Evolutionary conservation across 2,888 invertebrate genomes (phyloP).

Genomic region (Spatulosminthurus flaviceps): DNA sequence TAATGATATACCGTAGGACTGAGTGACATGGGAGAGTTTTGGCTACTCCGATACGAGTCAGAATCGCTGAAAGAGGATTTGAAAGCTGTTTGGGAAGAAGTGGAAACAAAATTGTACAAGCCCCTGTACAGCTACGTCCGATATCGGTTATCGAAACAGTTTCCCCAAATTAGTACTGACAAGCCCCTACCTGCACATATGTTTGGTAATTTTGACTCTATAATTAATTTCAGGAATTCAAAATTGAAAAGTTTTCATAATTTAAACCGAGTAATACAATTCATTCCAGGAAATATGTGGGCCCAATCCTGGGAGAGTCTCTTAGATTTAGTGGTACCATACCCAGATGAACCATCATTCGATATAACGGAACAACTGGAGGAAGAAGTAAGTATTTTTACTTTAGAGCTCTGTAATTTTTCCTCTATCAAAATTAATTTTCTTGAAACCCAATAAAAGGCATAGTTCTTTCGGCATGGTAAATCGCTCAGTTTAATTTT

Average conservation of each 20-base stretch:
- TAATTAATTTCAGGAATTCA: no score
- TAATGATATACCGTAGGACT: conserved; percentile 82
- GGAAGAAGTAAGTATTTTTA: background rate
- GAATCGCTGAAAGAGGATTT: conserved; percentile 69
- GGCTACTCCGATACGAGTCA: conserved; percentile 85
- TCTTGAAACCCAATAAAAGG: no score
- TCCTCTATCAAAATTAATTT: no score
- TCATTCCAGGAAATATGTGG: conserved; percentile 78
- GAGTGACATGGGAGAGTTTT: conserved; percentile 85
- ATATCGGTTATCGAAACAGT: conserved; percentile 70
- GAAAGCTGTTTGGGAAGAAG: conserved; percentile 71
- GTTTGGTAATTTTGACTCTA: conserved; percentile 70
- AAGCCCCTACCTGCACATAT: conserved; percentile 87
- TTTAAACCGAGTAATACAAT: background rate
- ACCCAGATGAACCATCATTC: conserved; percentile 30
- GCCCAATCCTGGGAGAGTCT: conserved; percentile 65
- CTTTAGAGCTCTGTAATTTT: no score
- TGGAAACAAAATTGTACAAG: conserved; percentile 80
- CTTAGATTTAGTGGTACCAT: conserved; percentile 19
- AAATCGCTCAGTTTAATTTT: no score
- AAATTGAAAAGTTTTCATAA: no score
- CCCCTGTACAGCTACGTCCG: conserved; percentile 85
- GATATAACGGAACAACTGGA: conserved; percentile 23
- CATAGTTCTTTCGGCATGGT: no score
- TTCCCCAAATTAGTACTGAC: conserved; percentile 68